phyloP scores from a whole-genome alignment of 2,888 invertebrate genomes.

The Troilus luridus region DNA sequence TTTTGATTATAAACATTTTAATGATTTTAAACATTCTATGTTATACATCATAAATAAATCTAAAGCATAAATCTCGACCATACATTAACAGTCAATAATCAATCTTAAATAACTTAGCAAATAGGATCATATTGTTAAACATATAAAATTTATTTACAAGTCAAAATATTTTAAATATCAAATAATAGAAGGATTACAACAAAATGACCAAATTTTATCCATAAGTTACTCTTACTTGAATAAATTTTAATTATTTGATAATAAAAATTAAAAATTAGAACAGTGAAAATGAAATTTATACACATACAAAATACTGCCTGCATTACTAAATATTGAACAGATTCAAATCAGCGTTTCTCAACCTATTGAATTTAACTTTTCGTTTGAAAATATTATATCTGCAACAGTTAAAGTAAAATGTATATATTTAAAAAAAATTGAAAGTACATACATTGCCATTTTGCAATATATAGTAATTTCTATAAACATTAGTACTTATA shows the following conservation, averaged over 20 bases:
- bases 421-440: too few relatives aligned
- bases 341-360: background rate
- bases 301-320: too few relatives aligned
- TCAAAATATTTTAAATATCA: slow-evolving; percentile 16
- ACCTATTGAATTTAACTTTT: background rate
- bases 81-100: slow-evolving; percentile 2
- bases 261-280: background rate
- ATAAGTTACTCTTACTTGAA: background rate
- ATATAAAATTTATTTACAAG: background rate
- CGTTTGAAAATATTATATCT: too few relatives aligned
- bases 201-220: background rate
- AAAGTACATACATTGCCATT: too few relatives aligned
- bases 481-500: background rate
- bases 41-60: background rate
- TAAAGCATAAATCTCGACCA: slow-evolving; percentile 8
- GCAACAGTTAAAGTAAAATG: too few relatives aligned
- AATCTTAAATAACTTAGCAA: slow-evolving; percentile 29
- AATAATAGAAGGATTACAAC: background rate
- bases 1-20: slow-evolving; percentile 37
- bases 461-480: background rate
- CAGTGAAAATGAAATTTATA: background rate
- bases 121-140: background rate
- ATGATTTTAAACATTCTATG: background rate
- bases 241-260: background rate
- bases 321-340: background rate